phyloP scores from a whole-genome alignment of 2,888 invertebrate genomes.

The Ischnus inquisitorius region DNA sequence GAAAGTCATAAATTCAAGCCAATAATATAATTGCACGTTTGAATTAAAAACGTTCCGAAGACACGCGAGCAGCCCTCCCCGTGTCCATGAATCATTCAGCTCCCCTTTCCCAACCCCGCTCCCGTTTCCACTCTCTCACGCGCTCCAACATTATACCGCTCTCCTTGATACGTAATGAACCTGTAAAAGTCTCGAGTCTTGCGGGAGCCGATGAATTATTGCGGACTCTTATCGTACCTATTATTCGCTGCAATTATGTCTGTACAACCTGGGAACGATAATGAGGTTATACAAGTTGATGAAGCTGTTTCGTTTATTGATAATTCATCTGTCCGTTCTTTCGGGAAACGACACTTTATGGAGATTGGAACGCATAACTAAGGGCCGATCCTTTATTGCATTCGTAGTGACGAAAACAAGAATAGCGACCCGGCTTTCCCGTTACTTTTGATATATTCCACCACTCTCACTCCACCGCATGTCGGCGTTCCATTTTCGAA shows the following conservation, averaged over 20 bases:
- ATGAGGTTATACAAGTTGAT: background rate
- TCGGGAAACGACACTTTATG: background rate
- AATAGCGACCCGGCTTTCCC: background rate
- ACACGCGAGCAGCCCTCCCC: constrained; percentile 62
- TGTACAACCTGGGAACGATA: background rate
- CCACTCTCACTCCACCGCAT: background rate
- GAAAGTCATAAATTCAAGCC: constrained; percentile 72
- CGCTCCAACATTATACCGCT: constrained; percentile 14
- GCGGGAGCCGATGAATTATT: constrained; percentile 15
- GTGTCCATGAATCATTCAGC: constrained; percentile 55
- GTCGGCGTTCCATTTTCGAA: constrained; percentile 18
- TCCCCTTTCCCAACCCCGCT: constrained; percentile 9
- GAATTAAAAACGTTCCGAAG: constrained; percentile 70
- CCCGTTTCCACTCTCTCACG: constrained; percentile 14
- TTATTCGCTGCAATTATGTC: background rate
- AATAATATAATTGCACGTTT: constrained; percentile 73
- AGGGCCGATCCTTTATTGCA: background rate
- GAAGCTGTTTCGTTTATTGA: background rate
- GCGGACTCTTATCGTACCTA: constrained; percentile 30
- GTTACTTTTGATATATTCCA: constrained; percentile 18
- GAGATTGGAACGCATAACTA: background rate
- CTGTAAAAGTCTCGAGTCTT: constrained; percentile 51
- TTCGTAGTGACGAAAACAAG: background rate
- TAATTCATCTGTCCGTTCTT: background rate
- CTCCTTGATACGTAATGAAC: constrained; percentile 59